These are phyloP conservation scores for Mustela erminea DNA, from an alignment of 2,797 vertebrate genomes.

Conservation along the genomic window DNA sequence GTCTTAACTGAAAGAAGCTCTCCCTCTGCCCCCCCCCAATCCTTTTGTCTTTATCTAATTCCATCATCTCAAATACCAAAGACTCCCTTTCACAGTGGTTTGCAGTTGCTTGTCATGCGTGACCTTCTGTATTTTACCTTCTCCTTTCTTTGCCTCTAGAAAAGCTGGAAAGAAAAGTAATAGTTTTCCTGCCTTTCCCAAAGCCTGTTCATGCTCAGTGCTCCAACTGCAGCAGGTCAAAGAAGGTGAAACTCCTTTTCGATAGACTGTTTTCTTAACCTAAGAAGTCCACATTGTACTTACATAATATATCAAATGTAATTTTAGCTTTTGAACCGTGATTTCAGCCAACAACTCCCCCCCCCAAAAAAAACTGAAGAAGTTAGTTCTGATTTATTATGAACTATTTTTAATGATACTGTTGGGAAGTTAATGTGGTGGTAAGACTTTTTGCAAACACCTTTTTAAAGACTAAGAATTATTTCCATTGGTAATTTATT, in stretches of 20 bases:
- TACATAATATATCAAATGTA: neutral
- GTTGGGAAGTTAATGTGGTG: neutral
- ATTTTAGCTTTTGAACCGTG: neutral
- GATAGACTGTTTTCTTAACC: neutral
- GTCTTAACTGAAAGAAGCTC: neutral
- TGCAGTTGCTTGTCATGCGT: constrained; percentile 87
- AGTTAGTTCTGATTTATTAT: neutral
- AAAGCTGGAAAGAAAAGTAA: constrained; percentile 70
- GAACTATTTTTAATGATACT: constrained; percentile 30
- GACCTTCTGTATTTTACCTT: constrained; percentile 88
- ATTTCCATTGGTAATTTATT: neutral
- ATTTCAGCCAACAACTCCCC: neutral
- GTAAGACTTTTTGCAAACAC: neutral
- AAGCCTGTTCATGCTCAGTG: constrained; percentile 44
- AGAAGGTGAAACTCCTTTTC: constrained; percentile 60
- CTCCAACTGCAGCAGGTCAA: constrained; percentile 44
- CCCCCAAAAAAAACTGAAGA: neutral
- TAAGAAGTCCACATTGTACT: constrained; percentile 24
- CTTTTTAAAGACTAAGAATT: neutral
- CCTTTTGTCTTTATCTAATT: constrained; percentile 89
- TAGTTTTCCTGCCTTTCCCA: constrained; percentile 82
- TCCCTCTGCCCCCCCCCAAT: constrained; percentile 67
- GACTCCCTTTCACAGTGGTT: constrained; percentile 84
- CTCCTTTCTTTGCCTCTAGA: constrained; percentile 74
- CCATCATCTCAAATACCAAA: constrained; percentile 87